Percentiles rank a stretch among this genome's conserved stretches.
Evolutionary conservation across 2,797 vertebrate genomes (phyloP).

Genomic region (Babyrousa celebensis): DNA sequence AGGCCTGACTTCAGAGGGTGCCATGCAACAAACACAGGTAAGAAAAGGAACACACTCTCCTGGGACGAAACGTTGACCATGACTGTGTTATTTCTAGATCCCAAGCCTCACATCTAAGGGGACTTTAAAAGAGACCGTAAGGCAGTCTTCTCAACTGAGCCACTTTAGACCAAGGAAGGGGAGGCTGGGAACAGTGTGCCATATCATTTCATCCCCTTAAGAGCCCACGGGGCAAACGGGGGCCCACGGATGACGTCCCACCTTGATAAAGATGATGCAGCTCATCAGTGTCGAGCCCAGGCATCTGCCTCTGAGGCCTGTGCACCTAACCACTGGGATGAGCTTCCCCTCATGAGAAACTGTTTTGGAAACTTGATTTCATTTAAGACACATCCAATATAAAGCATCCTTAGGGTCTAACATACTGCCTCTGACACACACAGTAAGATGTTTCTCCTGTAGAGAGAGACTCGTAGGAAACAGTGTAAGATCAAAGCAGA

Average conservation of each 20-base stretch:
- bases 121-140: background rate
- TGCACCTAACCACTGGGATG: background rate
- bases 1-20: background rate
- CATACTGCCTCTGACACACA: background rate
- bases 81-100: background rate
- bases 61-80: background rate
- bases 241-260: background rate
- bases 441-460: background rate
- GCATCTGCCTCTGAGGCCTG: background rate
- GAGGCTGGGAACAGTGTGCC: background rate
- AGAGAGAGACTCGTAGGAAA: background rate
- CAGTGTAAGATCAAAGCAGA: background rate
- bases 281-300: accelerated
- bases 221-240: accelerated
- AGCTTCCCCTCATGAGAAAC: background rate
- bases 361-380: slow-evolving; percentile 3
- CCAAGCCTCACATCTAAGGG: background rate
- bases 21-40: background rate
- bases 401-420: background rate
- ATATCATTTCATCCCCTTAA: too few species aligned
- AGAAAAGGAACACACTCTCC: background rate
- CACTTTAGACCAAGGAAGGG: background rate
- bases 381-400: background rate
- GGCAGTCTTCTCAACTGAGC: background rate
- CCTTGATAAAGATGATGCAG: background rate